A percentile compares a stretch with the other conserved stretches of the same genome.
Evolutionary conservation across 2,113 vertebrate genomes (phyloP).

Genomic region (Calonectris borealis): DNA sequence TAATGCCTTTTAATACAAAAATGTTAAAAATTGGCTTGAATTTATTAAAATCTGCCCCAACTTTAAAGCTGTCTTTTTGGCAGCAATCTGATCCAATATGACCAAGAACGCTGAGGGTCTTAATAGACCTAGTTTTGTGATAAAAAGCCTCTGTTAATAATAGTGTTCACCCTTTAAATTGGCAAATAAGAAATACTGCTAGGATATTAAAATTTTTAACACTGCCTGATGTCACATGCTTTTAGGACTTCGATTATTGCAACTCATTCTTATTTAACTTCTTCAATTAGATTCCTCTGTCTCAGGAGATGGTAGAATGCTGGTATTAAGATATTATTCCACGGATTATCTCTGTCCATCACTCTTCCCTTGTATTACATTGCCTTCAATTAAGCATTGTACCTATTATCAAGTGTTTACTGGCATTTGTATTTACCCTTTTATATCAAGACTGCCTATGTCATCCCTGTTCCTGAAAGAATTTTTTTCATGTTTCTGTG

Average conservation of each 20-base stretch:
- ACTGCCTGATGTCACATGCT: neutral
- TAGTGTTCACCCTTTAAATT: neutral
- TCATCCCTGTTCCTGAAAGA: neutral
- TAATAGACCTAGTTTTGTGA: neutral
- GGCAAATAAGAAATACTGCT: neutral
- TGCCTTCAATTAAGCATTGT: neutral
- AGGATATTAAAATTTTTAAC: neutral
- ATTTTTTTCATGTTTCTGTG: neutral
- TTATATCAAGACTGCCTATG: neutral
- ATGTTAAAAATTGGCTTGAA: neutral
- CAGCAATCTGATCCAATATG: neutral
- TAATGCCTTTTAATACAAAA: neutral
- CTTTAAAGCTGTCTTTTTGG: neutral
- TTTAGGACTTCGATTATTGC: neutral
- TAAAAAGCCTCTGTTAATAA: neutral
- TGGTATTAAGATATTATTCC: neutral
- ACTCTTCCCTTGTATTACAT: neutral
- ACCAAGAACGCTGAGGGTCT: neutral
- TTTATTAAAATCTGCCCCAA: slow-evolving; percentile 10
- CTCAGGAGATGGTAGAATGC: neutral
- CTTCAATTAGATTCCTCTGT: neutral
- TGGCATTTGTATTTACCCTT: neutral
- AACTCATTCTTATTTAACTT: neutral
- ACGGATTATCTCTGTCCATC: neutral
- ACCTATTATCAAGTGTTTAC: neutral